Conservation (phyloP, 1,140 invertebrate species). For the Pantala flavescens region DNA sequence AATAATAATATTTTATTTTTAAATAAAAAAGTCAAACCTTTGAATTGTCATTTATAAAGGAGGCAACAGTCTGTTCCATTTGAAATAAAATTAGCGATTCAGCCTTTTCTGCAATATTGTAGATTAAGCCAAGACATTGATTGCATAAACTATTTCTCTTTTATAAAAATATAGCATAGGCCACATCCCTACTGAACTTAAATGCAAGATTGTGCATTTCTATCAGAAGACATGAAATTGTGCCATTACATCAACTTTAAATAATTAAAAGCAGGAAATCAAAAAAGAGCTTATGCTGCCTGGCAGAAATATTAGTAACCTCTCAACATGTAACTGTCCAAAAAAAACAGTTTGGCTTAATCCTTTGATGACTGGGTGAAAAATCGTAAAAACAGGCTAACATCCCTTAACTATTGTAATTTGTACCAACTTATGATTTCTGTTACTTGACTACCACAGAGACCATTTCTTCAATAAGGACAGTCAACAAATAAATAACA, state of each 20-base stretch:
- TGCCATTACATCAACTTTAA: background rate
- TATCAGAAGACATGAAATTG: background rate
- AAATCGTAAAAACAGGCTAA: too few species aligned
- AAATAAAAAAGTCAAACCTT: too few species aligned
- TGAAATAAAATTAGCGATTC: background rate
- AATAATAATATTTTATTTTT: background rate
- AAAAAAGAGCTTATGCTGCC: background rate
- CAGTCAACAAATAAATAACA: background rate
- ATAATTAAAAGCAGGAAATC: background rate
- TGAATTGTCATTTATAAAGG: too few species aligned
- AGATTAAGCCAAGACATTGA: background rate
- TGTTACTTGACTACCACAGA: too few species aligned
- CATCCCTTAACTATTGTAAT: too few species aligned
- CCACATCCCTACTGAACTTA: background rate
- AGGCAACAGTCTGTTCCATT: too few species aligned
- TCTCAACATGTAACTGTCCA: too few species aligned
- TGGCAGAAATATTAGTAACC: background rate
- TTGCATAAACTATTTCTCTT: background rate
- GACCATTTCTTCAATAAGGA: too few species aligned
- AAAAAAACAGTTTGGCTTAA: too few species aligned
- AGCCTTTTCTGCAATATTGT: background rate
- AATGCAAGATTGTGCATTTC: slow-evolving; percentile 2
- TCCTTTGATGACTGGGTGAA: too few species aligned
- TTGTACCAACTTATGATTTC: too few species aligned
- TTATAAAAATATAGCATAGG: slow-evolving; percentile 4